Conservation (phyloP, 1,140 invertebrate genomes). For the Apolygus lucorum region DNA sequence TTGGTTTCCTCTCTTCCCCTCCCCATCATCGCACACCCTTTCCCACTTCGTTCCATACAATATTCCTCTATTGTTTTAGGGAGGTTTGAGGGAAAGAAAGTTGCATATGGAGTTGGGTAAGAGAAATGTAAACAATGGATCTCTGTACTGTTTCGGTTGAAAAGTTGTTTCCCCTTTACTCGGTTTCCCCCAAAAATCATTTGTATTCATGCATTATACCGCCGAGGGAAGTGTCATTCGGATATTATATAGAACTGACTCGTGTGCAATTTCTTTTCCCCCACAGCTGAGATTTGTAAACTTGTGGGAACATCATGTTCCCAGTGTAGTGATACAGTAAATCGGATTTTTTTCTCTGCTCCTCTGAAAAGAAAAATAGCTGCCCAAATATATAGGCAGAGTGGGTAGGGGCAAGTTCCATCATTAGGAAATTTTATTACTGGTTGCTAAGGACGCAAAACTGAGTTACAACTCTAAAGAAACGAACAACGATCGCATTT, state of each 20-base stretch:
- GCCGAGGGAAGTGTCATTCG: neutral
- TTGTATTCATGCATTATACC: neutral
- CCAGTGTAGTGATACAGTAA: too few relatives aligned
- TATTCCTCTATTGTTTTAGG: slow-evolving; percentile 6
- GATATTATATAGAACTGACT: neutral
- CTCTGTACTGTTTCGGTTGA: neutral
- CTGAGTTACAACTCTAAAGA: too few relatives aligned
- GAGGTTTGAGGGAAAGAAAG: neutral
- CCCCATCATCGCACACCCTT: neutral
- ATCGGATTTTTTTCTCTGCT: too few relatives aligned
- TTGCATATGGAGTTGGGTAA: neutral
- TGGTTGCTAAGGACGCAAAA: too few relatives aligned
- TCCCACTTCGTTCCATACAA: neutral
- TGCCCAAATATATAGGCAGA: too few relatives aligned
- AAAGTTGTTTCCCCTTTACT: neutral
- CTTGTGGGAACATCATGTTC: too few relatives aligned
- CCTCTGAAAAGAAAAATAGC: too few relatives aligned
- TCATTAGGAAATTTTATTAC: too few relatives aligned
- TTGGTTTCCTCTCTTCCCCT: neutral
- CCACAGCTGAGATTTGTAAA: too few relatives aligned
- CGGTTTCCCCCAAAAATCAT: neutral
- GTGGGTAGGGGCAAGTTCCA: too few relatives aligned
- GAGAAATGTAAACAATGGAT: slow-evolving; percentile 7
- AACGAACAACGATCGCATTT: too few relatives aligned
- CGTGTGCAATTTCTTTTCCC: neutral